Conservation (phyloP, 2,797 vertebrate genomes). For the Australoheros facetus region DNA sequence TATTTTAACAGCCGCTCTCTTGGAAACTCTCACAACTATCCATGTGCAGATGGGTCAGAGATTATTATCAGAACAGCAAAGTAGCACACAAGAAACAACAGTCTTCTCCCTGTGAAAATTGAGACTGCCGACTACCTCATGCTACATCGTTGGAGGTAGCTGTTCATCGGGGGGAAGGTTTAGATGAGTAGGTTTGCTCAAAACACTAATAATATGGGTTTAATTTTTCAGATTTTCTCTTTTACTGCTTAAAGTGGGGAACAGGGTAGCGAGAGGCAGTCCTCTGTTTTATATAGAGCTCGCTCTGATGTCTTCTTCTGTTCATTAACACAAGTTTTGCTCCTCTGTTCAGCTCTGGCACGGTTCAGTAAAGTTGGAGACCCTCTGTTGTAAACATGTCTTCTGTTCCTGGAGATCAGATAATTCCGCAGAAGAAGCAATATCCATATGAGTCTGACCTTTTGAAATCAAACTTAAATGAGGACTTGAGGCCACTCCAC, state of each 20-base stretch:
- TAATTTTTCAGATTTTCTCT: slow-evolving; percentile 20
- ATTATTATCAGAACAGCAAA: neutral
- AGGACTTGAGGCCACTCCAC: neutral
- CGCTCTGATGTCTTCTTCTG: neutral
- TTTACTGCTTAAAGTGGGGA: slow-evolving; percentile 14
- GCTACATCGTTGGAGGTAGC: slow-evolving; percentile 42
- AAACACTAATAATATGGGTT: slow-evolving; percentile 21
- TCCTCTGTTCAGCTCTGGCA: neutral
- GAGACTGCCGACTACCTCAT: slow-evolving; percentile 45
- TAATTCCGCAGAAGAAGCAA: slow-evolving; percentile 22
- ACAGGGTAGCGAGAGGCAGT: neutral
- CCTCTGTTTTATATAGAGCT: neutral
- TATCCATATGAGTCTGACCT: neutral
- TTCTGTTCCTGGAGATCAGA: neutral
- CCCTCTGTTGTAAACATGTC: neutral
- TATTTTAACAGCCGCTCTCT: neutral
- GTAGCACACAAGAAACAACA: slow-evolving; percentile 13
- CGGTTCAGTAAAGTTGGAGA: slow-evolving; percentile 5
- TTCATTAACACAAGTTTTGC: neutral
- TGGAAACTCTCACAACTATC: slow-evolving; percentile 5
- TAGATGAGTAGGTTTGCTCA: slow-evolving; percentile 1
- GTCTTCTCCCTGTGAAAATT: slow-evolving; percentile 4
- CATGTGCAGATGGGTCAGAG: neutral
- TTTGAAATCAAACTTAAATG: slow-evolving; percentile 14
- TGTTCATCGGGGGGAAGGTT: slow-evolving; percentile 35